Evolutionary conservation across 1,140 invertebrate species (phyloP).

Genomic region (Dreissena rostriformis): DNA sequence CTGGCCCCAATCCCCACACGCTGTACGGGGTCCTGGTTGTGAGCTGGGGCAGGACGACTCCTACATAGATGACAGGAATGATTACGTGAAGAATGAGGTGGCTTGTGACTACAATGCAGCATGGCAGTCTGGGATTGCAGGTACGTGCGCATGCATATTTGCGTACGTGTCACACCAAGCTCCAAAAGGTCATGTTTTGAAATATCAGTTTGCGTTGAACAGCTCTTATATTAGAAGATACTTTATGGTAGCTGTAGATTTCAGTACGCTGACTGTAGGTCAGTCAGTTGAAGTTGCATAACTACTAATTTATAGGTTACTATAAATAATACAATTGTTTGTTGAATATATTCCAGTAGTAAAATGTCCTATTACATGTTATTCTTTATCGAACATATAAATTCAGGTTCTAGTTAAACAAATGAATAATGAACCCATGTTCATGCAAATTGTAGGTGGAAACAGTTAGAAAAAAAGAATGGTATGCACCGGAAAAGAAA

Average conservation of each 20-base stretch:
- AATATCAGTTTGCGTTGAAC: not conserved
- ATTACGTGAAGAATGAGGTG: slow-evolving; percentile 81
- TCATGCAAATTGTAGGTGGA: too few species aligned
- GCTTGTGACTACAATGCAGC: slow-evolving; percentile 81
- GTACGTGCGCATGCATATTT: slow-evolving; percentile 33
- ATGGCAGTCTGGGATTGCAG: slow-evolving; percentile 73
- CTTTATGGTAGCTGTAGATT: not conserved
- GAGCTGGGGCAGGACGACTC: slow-evolving; percentile 80
- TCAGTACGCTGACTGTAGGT: not conserved
- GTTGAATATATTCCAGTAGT: too few species aligned
- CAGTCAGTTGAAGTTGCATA: not conserved
- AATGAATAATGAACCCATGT: too few species aligned
- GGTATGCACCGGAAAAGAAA: too few species aligned
- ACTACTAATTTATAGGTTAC: not conserved
- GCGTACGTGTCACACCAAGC: not conserved
- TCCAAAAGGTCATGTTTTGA: not conserved
- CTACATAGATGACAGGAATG: slow-evolving; percentile 77
- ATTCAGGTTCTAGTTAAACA: too few species aligned
- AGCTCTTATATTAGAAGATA: not conserved
- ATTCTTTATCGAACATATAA: too few species aligned
- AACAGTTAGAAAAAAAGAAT: too few species aligned
- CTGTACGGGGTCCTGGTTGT: slow-evolving; percentile 81
- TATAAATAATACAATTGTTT: too few species aligned
- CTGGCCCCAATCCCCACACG: slow-evolving; percentile 76
- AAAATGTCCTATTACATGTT: too few species aligned